phyloP scores from a whole-genome alignment of 2,113 vertebrate genomes.

The Sclerurus mexicanus region DNA sequence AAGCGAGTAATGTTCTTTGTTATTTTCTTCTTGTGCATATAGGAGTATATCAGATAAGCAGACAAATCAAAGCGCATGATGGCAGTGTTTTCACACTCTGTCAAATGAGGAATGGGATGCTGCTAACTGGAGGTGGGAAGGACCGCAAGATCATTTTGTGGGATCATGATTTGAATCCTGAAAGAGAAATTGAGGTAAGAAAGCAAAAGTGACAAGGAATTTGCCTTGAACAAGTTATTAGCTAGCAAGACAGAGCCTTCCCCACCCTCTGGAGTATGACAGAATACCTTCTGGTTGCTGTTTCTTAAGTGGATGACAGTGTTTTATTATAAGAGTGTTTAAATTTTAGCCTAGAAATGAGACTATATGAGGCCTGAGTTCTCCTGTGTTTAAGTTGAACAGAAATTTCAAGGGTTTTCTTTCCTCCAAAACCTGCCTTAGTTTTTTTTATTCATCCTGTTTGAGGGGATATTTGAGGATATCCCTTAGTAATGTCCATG shows the following conservation, averaged over 20 bases:
- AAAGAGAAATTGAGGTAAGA: conserved; percentile 94
- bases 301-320: not conserved
- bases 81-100: conserved; percentile 97
- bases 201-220: not conserved
- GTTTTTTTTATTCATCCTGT: not conserved
- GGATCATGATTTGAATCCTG: conserved; percentile 90
- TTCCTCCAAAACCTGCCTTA: not conserved
- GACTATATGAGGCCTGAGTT: not conserved
- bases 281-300: not conserved
- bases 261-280: not conserved
- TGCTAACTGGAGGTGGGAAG: conserved; percentile 94
- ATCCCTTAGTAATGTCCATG: not conserved
- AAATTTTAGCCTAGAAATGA: not conserved
- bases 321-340: not conserved
- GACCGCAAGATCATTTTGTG: conserved; percentile 93
- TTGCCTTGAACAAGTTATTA: not conserved
- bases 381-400: not conserved
- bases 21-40: not conserved
- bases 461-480: not conserved
- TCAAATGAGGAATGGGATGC: conserved; percentile 91
- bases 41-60: conserved; percentile 92
- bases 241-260: not conserved
- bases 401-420: not conserved
- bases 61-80: conserved; percentile 92
- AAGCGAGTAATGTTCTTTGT: not conserved